Conservation (phyloP, 2,797 vertebrate genomes). For the Phyllotis vaccarum region DNA sequence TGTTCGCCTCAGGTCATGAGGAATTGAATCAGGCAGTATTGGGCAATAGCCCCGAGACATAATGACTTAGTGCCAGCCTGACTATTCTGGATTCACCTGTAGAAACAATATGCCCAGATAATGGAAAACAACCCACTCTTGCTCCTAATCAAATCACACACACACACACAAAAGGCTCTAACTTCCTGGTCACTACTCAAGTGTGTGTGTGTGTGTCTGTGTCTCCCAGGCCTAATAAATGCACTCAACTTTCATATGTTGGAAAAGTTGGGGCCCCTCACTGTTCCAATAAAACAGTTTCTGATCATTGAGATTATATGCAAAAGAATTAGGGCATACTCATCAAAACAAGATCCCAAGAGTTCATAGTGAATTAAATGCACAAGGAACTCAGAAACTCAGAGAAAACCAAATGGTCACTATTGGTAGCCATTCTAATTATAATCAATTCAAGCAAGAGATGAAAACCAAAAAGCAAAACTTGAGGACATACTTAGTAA, state of each 20-base stretch:
- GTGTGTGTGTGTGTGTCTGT: neutral
- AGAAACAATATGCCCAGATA: neutral
- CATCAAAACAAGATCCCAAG: conserved; percentile 42
- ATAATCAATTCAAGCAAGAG: conserved; percentile 43
- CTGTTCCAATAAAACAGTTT: neutral
- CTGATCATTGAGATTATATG: neutral
- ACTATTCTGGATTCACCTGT: neutral
- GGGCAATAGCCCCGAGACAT: too few relatives aligned
- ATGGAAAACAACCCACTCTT: too few relatives aligned
- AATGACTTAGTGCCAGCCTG: neutral
- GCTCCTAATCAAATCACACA: neutral
- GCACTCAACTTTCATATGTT: neutral
- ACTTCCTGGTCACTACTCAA: neutral
- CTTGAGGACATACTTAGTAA: conserved; percentile 11
- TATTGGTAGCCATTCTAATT: conserved; percentile 31
- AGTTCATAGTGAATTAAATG: conserved; percentile 37
- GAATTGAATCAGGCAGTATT: neutral
- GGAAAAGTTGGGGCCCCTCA: neutral
- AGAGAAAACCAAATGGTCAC: conserved; percentile 27
- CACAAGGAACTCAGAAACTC: neutral
- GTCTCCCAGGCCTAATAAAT: neutral
- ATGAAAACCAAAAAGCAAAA: conserved; percentile 20
- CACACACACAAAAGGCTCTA: neutral
- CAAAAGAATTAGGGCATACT: neutral
- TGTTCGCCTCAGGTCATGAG: neutral